Evolutionary conservation across 2,113 vertebrate genomes (phyloP).

Genomic region (Cyrtonyx montezumae): DNA sequence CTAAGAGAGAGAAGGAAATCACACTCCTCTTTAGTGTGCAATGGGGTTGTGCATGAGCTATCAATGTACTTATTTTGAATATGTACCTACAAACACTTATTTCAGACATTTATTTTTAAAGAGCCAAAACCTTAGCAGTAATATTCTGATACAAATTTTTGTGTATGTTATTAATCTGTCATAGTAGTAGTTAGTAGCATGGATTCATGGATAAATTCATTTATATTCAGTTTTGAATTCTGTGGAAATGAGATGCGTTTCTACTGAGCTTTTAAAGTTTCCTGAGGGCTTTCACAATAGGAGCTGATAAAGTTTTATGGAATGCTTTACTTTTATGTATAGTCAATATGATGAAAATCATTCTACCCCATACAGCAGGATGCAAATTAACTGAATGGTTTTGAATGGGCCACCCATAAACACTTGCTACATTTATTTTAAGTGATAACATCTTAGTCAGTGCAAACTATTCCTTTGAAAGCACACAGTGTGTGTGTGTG

Average conservation of each 20-base stretch:
- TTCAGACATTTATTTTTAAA: not conserved
- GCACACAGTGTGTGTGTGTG: not conserved
- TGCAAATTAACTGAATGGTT: constrained; percentile 53
- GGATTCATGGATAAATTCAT: not conserved
- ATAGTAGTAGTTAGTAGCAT: not conserved
- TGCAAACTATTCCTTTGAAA: constrained; percentile 26
- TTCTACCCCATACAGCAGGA: not conserved
- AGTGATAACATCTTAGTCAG: not conserved
- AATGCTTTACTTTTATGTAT: constrained; percentile 35
- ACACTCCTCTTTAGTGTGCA: not conserved
- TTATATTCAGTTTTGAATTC: constrained; percentile 29
- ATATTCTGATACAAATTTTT: not conserved
- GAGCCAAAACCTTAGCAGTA: not conserved
- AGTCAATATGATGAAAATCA: constrained; percentile 12
- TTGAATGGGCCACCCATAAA: constrained; percentile 48
- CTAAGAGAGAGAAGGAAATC: not conserved
- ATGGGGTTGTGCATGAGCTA: not conserved
- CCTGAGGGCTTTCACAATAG: constrained; percentile 40
- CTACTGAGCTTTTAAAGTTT: constrained; percentile 50
- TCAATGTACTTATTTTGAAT: not conserved
- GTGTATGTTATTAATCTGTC: not conserved
- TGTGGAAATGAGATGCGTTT: constrained; percentile 1
- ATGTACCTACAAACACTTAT: not conserved
- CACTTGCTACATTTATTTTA: constrained; percentile 54
- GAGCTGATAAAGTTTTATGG: constrained; percentile 61